Percentiles rank a stretch among this genome's conserved stretches.
These are phyloP conservation scores for Onthophagus sagittarius DNA, from an alignment of 2,888 invertebrate species.

Conservation along the genomic window DNA sequence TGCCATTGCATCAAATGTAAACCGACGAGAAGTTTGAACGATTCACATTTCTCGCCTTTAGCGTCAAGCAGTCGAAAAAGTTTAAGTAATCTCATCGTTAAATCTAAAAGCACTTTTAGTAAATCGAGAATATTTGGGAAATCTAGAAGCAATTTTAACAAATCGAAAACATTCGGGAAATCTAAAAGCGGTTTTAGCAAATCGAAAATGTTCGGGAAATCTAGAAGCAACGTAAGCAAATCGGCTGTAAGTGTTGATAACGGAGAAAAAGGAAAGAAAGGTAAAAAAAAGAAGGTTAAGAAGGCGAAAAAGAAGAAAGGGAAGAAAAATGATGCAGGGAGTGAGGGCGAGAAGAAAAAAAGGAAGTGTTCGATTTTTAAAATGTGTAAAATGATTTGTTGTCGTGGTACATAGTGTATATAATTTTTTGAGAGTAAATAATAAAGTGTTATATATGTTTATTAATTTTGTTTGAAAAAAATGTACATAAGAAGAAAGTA, in stretches of 20 bases:
- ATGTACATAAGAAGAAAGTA: no score
- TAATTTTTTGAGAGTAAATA: background rate
- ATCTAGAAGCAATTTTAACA: background rate
- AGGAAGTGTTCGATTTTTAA: background rate
- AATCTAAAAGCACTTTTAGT: no score
- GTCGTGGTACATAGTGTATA: background rate
- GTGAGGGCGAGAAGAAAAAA: background rate
- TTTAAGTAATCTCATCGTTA: no score
- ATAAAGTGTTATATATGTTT: background rate
- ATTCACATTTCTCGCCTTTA: no score
- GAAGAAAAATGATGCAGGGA: no score
- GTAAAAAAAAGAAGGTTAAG: background rate
- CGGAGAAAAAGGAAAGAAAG: background rate
- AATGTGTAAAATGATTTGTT: background rate
- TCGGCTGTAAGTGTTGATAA: background rate
- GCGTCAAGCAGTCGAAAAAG: no score
- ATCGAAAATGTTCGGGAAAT: background rate
- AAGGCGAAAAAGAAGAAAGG: background rate
- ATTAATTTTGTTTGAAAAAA: no score
- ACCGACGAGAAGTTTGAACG: background rate
- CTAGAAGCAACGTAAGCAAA: background rate
- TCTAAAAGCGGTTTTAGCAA: no score
- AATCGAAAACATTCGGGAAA: no score
- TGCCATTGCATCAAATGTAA: background rate
- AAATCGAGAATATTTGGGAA: background rate